Base-by-base conservation (phyloP, 2,113 vertebrate genomes). In the Nestor notabilis region DNA sequence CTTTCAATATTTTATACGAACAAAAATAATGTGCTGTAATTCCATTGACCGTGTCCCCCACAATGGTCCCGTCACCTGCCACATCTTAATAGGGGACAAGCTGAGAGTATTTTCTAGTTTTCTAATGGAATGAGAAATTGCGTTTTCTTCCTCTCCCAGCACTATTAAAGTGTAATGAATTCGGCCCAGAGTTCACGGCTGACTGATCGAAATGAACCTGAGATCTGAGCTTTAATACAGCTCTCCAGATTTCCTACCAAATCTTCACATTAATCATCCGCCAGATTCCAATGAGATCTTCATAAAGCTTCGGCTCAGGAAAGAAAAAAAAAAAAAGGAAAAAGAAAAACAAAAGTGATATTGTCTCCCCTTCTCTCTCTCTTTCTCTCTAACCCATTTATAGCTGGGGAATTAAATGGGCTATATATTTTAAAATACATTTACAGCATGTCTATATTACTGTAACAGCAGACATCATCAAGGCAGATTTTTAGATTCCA, bases 41-140 rank as follows among this genome's bases (percentile, higher is more conserved):
- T 98, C 98, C 97, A 98, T 96, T 95, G 97, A 98, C 97, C 91
- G 95, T 98, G 97, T 98, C 98, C 97, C 97, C 97, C 96, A 98
- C 97, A 99, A 99, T 98, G 99, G 98, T 97, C 98, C 98, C 97
- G 99, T 99, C 99, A 99, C 98, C 99, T 98, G 94, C 97, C 97
- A 99, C 98, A 98, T 99, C 99, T 99, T 99, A 99, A 99, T 99
- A 99, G 98, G 98, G 99, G 98, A 98, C 98, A 98, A 98, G 98
- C 97, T 97, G 97, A 99, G 98, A 97, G 97, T 99, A 99, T 99
- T 99, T 99, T 99, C 98, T 98, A 98, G 98, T 99, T 99, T 98
- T 99, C 98, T 98, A 98, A 99, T 98, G 97, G 98, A 98, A 99
- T 99, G 99, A 99, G 98, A 99, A 99, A 99, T 99, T 99, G 99